phyloP scores from a whole-genome alignment of 2,888 invertebrate genomes.

The Ophion slaviceki region DNA sequence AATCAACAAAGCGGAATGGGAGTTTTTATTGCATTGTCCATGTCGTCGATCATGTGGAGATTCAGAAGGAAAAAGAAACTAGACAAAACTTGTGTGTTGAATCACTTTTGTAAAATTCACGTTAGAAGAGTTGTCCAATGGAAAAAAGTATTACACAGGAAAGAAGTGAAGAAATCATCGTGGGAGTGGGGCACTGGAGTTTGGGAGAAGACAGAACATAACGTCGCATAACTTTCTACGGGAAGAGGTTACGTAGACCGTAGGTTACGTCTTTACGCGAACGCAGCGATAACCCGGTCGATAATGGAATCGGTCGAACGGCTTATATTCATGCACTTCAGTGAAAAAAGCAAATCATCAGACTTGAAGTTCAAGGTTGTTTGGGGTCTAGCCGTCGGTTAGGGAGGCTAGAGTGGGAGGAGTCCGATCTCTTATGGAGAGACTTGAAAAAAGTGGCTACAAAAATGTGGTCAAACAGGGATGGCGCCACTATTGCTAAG shows the following conservation, averaged over 20 bases:
- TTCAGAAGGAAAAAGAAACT: not conserved
- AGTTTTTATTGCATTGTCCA: not conserved
- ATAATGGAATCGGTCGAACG: not conserved
- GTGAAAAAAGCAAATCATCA: too few relatives aligned
- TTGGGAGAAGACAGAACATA: not conserved
- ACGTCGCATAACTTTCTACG: not conserved
- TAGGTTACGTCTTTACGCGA: too few relatives aligned
- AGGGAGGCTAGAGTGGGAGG: too few relatives aligned
- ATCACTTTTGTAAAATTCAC: not conserved
- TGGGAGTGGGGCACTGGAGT: not conserved
- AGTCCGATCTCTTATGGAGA: too few relatives aligned
- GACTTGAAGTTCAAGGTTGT: too few relatives aligned
- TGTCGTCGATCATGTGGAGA: not conserved
- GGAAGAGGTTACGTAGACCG: not conserved
- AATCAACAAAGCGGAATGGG: not conserved
- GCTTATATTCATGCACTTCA: too few relatives aligned
- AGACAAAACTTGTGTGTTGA: not conserved
- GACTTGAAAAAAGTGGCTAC: too few relatives aligned
- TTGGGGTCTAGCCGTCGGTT: too few relatives aligned
- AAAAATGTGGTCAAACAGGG: too few relatives aligned
- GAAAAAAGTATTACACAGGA: slow-evolving; percentile 6
- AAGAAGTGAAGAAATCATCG: not conserved
- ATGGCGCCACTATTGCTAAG: too few relatives aligned
- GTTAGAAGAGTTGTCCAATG: not conserved
- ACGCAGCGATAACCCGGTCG: not conserved